phyloP scores from a whole-genome alignment of 2,888 invertebrate genomes.

The Capitulum mitella region DNA sequence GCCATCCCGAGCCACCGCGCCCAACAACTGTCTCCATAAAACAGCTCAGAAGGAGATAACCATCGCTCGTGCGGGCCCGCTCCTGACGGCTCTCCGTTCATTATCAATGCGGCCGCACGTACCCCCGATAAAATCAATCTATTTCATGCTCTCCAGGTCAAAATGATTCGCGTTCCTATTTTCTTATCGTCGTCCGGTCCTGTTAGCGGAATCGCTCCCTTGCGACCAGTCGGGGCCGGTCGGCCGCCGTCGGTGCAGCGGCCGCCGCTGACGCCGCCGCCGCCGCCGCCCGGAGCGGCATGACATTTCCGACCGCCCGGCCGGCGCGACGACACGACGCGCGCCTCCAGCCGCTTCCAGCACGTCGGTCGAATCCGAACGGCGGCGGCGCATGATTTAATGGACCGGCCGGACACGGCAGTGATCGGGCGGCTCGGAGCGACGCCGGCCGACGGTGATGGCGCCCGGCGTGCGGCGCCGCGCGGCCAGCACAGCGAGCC shows the following conservation, averaged over 20 bases:
- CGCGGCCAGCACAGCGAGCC: too few relatives aligned
- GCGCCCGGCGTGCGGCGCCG: too few relatives aligned
- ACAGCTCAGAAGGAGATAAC: background rate
- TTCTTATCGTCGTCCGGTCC: background rate
- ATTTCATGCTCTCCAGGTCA: background rate
- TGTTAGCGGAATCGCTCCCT: constrained; percentile 7
- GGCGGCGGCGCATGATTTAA: constrained; percentile 1
- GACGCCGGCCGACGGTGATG: too few relatives aligned
- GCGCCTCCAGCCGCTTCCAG: background rate
- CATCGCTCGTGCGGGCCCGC: background rate
- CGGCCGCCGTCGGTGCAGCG: too few relatives aligned
- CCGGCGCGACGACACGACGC: background rate
- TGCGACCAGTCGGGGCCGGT: background rate
- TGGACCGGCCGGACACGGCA: background rate
- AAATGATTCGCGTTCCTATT: constrained; percentile 10
- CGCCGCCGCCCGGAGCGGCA: too few relatives aligned
- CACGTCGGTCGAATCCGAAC: background rate
- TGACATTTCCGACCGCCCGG: background rate
- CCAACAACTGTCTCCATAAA: constrained; percentile 8
- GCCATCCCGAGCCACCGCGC: background rate
- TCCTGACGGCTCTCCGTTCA: background rate
- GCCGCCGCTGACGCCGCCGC: too few relatives aligned
- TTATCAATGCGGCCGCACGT: background rate
- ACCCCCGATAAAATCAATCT: constrained; percentile 6
- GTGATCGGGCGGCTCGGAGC: too few relatives aligned